Percentiles rank a stretch among this genome's conserved stretches.
phyloP scores from a whole-genome alignment of 1,140 invertebrate species.

The Drosophila tristis region DNA sequence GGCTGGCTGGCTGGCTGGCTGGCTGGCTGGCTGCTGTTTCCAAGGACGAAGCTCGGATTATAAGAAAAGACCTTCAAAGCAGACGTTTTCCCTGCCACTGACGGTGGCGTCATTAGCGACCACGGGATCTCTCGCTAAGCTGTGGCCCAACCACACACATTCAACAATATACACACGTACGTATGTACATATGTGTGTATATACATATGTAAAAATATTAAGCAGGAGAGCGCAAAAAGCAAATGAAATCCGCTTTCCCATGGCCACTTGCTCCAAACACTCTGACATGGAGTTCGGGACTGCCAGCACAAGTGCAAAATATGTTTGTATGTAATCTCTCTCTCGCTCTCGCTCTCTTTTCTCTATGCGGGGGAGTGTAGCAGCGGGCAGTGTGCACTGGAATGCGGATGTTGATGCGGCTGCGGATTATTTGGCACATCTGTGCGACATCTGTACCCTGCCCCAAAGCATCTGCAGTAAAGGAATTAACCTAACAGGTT shows the following conservation, averaged over 20 bases:
- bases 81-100: conserved; percentile 31
- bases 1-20: too few relatives aligned
- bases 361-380: conserved; percentile 31
- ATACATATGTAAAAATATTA: conserved; percentile 18
- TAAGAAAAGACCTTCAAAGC: conserved; percentile 69
- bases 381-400: background rate
- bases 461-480: too few relatives aligned
- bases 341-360: conserved; percentile 2
- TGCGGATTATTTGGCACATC: conserved; percentile 45
- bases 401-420: conserved; percentile 6
- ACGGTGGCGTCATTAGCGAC: conserved; percentile 71
- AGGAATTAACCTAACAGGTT: too few relatives aligned
- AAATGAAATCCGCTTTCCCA: conserved; percentile 39
- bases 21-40: too few relatives aligned
- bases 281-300: conserved; percentile 29
- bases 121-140: conserved; percentile 72
- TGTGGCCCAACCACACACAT: conserved; percentile 12
- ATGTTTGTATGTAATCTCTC: conserved; percentile 66
- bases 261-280: background rate
- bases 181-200: conserved; percentile 10
- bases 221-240: conserved; percentile 26
- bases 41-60: conserved; percentile 48
- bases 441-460: background rate
- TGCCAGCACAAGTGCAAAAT: conserved; percentile 74
- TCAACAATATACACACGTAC: background rate